These are phyloP conservation scores for Peromyscus eremicus DNA, from an alignment of 2,797 vertebrate species.

Conservation along the genomic window DNA sequence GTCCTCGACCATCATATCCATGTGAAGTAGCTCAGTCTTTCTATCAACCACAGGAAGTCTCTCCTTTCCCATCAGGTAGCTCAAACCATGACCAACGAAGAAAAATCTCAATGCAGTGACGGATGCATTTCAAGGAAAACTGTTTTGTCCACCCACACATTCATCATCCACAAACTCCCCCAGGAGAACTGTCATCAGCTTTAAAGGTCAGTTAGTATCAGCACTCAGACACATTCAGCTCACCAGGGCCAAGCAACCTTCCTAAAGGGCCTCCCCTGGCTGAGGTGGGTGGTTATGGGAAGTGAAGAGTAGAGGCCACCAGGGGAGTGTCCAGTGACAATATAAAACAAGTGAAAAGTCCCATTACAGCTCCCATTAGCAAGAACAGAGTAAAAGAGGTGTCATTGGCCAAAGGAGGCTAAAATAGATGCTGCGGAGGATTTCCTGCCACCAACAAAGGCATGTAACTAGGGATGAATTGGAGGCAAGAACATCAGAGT, in stretches of 20 bases:
- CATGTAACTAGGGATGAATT: background rate
- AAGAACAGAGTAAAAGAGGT: background rate
- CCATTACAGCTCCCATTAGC: background rate
- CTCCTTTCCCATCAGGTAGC: background rate
- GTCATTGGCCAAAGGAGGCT: background rate
- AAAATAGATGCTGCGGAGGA: background rate
- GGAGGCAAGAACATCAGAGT: conserved; percentile 5
- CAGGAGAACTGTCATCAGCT: background rate
- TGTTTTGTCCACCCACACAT: background rate
- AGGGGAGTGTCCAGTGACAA: background rate
- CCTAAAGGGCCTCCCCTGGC: background rate
- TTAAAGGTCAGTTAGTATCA: background rate
- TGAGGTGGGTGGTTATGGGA: background rate
- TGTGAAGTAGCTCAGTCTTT: background rate
- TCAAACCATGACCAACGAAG: background rate
- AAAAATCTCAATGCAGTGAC: background rate
- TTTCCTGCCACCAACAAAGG: background rate
- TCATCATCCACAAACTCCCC: background rate
- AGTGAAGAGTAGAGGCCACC: background rate
- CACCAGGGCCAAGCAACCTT: background rate
- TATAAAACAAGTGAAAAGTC: background rate
- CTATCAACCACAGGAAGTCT: background rate
- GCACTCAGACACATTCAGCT: background rate
- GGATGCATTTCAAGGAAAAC: conserved; percentile 30
- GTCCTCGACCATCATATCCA: background rate